These are phyloP conservation scores for Radopholus similis DNA, from an alignment of 1,140 invertebrate genomes.

Conservation along the genomic window DNA sequence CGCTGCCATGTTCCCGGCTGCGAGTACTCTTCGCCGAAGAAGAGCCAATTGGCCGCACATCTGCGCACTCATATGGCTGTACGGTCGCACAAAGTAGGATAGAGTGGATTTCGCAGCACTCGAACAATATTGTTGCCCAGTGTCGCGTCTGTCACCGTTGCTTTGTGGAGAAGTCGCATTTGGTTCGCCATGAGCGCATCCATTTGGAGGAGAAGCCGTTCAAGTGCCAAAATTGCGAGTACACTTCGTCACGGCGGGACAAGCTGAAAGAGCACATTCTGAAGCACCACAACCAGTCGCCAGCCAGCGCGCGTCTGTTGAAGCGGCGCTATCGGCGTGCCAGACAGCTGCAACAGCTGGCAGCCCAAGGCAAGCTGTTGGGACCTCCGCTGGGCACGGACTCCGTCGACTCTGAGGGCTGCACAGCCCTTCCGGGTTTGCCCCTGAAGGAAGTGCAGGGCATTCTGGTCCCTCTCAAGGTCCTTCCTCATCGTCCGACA, in stretches of 20 bases:
- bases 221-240: slow-evolving; percentile 67
- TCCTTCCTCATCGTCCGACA: background rate
- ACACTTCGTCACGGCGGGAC: slow-evolving; percentile 68
- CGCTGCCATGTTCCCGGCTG: slow-evolving; percentile 68
- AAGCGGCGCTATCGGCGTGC: slow-evolving; percentile 31
- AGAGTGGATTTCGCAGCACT: background rate
- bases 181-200: slow-evolving; percentile 68
- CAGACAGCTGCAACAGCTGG: slow-evolving; percentile 38
- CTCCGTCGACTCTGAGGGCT: background rate
- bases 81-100: slow-evolving; percentile 62
- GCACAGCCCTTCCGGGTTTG: background rate
- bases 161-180: slow-evolving; percentile 70
- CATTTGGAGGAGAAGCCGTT: slow-evolving; percentile 64
- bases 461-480: background rate
- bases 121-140: background rate
- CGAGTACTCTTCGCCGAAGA: slow-evolving; percentile 69
- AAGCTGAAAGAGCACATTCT: slow-evolving; percentile 70
- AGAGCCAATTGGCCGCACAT: slow-evolving; percentile 69
- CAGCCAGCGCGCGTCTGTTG: slow-evolving; percentile 1
- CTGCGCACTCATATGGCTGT: slow-evolving; percentile 68
- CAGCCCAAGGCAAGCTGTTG: slow-evolving; percentile 38
- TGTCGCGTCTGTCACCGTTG: slow-evolving; percentile 68
- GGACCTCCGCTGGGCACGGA: background rate
- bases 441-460: background rate
- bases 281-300: slow-evolving; percentile 65